phyloP scores from a whole-genome alignment of 1,140 invertebrate species.

The Chironomus striatipennis region DNA sequence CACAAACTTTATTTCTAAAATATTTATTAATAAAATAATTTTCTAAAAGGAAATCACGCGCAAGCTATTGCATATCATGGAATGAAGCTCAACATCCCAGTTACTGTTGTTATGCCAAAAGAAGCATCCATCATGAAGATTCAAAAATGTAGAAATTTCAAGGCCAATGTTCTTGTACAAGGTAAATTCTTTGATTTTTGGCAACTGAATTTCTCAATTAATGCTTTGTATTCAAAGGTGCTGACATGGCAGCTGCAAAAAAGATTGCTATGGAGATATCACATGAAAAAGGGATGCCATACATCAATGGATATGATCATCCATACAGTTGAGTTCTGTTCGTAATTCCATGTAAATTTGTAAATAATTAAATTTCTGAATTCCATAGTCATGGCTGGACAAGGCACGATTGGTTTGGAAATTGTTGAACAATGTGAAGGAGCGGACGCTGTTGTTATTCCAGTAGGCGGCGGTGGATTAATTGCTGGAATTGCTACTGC shows the following conservation, averaged over 20 bases:
- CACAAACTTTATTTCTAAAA: too few species aligned
- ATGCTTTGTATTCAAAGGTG: conserved; percentile 42
- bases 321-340: background rate
- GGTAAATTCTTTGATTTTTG: too few species aligned
- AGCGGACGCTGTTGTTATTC: conserved; percentile 69
- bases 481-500: conserved; percentile 81
- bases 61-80: conserved; percentile 84
- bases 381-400: conserved; percentile 71
- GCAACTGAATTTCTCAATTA: too few species aligned
- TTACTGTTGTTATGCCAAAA: conserved; percentile 90
- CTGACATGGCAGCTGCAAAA: conserved; percentile 80
- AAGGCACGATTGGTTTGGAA: conserved; percentile 86
- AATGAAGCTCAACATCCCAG: conserved; percentile 64
- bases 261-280: conserved; percentile 63
- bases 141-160: conserved; percentile 70
- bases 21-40: too few species aligned
- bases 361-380: background rate
- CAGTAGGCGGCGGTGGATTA: conserved; percentile 82
- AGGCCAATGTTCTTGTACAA: conserved; percentile 74
- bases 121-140: conserved; percentile 92
- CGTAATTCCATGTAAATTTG: background rate
- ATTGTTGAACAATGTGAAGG: conserved; percentile 76
- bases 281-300: conserved; percentile 60
- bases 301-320: conserved; percentile 45
- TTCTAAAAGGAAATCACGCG: conserved; percentile 67